Evolutionary conservation across 2,888 invertebrate species (phyloP).

Genomic region (Eudiplozoon nipponicum): DNA sequence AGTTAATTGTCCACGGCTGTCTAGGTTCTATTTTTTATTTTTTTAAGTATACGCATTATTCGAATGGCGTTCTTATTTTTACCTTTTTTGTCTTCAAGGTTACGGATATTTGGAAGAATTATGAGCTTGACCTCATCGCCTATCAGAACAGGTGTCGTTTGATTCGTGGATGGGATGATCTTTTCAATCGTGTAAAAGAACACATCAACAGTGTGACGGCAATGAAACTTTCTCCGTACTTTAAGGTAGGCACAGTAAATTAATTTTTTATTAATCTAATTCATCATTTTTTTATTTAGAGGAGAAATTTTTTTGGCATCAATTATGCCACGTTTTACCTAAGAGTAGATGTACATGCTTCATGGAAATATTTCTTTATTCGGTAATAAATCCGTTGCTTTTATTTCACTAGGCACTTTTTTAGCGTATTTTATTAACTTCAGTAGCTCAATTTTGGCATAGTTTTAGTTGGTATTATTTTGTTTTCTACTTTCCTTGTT

Average conservation of each 20-base stretch:
- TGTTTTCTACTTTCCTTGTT: too few relatives aligned
- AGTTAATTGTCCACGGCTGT: too few relatives aligned
- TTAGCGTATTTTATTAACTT: too few relatives aligned
- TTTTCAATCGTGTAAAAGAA: slow-evolving; percentile 98
- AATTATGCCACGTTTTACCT: neutral
- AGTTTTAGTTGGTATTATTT: too few relatives aligned
- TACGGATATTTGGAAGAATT: slow-evolving; percentile 86
- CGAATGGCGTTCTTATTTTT: too few relatives aligned
- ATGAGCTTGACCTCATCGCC: slow-evolving; percentile 76
- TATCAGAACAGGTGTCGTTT: slow-evolving; percentile 93
- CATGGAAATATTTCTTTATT: neutral
- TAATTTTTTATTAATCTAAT: neutral
- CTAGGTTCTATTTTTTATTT: too few relatives aligned
- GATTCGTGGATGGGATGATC: slow-evolving; percentile 93
- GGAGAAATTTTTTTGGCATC: neutral
- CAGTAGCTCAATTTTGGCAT: too few relatives aligned
- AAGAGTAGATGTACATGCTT: neutral
- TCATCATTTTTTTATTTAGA: slow-evolving; percentile 2
- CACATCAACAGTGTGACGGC: slow-evolving; percentile 96
- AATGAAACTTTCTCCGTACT: slow-evolving; percentile 95
- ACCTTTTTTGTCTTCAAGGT: slow-evolving; percentile 35
- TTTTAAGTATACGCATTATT: too few relatives aligned
- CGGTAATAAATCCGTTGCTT: too few relatives aligned
- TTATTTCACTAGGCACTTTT: too few relatives aligned
- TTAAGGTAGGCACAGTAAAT: slow-evolving; percentile 37